Conservation (phyloP, 2,888 invertebrate genomes). For the Bursaphelenchus okinawaensis region DNA sequence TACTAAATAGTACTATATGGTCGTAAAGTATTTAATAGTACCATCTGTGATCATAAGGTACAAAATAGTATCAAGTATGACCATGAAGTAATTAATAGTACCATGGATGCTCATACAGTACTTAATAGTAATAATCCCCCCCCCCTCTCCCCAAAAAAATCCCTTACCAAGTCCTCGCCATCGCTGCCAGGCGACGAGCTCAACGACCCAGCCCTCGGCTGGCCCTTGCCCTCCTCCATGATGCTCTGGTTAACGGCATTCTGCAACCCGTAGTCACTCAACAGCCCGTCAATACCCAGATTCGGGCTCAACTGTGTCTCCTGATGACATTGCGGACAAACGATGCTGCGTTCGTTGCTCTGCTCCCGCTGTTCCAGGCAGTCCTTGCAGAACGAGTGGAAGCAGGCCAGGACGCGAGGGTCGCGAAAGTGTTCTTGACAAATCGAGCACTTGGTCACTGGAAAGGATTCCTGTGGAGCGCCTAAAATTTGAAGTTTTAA, state of each 20-base stretch:
- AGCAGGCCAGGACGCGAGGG: constrained; percentile 72
- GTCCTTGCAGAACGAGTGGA: constrained; percentile 77
- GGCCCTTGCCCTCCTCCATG: constrained; percentile 23
- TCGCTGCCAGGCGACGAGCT: constrained; percentile 7
- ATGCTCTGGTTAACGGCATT: constrained; percentile 46
- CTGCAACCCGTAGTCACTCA: constrained; percentile 67
- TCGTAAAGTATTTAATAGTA: no score
- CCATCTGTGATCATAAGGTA: no score
- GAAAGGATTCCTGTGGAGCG: neutral
- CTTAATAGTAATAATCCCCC: neutral
- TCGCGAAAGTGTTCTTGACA: constrained; percentile 68
- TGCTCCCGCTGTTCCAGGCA: constrained; percentile 16
- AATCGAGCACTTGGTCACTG: constrained; percentile 34
- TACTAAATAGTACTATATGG: no score
- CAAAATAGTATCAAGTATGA: no score
- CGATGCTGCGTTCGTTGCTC: constrained; percentile 61
- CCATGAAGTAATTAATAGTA: no score
- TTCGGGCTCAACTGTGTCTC: constrained; percentile 60
- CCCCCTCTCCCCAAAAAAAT: neutral
- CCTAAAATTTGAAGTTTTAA: no score
- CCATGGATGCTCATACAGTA: constrained; percentile 58
- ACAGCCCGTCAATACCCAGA: constrained; percentile 67
- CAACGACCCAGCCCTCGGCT: constrained; percentile 18
- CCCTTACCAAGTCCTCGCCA: neutral
- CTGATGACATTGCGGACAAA: constrained; percentile 68